A percentile compares a stretch with the other conserved stretches of the same genome.
These are phyloP conservation scores for Euphonia xanthogaster DNA, from an alignment of 2,797 vertebrate species.

Conservation along the genomic window DNA sequence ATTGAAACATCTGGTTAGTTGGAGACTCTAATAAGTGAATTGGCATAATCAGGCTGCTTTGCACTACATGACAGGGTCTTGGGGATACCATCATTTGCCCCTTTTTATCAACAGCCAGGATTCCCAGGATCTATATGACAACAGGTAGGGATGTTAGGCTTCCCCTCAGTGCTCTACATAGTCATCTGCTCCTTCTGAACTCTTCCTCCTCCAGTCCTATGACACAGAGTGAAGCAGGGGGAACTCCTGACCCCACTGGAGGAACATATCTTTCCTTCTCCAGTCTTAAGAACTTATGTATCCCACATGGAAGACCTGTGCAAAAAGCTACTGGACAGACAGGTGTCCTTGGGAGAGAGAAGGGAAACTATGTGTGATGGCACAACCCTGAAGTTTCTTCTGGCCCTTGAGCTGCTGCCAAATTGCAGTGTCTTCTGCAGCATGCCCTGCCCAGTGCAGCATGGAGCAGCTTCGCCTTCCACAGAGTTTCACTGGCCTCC, in stretches of 20 bases:
- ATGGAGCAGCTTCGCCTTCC: not conserved
- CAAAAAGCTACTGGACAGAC: not conserved
- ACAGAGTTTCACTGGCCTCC: not conserved
- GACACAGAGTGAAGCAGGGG: not conserved
- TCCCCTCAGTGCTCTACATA: not conserved
- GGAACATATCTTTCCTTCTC: not conserved
- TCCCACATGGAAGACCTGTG: not conserved
- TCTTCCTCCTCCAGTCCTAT: not conserved
- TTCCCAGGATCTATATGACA: not conserved
- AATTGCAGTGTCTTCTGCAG: not conserved
- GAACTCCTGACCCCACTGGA: not conserved
- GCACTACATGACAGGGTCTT: not conserved
- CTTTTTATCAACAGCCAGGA: not conserved
- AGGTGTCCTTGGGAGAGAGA: not conserved
- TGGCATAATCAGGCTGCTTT: not conserved
- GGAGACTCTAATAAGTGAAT: not conserved
- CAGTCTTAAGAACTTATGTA: not conserved
- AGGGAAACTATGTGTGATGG: not conserved
- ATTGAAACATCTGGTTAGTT: not conserved
- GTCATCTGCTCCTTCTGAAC: not conserved
- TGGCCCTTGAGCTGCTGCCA: not conserved
- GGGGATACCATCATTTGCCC: not conserved
- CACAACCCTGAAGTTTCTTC: not conserved
- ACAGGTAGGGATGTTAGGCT: not conserved
- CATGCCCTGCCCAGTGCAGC: fast-evolving